Base-by-base conservation (phyloP, 2,888 invertebrate genomes). In the Scaeva pyrastri region DNA sequence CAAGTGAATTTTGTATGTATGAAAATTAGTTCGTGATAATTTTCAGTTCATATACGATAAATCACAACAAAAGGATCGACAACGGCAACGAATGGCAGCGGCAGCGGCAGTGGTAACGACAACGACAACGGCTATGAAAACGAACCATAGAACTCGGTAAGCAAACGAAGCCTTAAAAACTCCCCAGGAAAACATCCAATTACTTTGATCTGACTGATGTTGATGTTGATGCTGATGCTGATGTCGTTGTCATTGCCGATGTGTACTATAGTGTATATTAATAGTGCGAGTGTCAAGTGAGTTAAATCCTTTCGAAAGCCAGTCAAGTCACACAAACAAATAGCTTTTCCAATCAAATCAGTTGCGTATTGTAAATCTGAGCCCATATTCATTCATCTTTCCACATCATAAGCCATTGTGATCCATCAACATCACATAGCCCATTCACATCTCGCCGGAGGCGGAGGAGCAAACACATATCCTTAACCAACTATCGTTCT, bases 381-480 rank as follows among this genome's bases (percentile, higher is more conserved):
- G 23, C 77, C 55, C 77, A 71, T 77, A 60, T 52, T 68, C 77
- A 80, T 81, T 81, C 76, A 64, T 76, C 60, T 64, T 66, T 66
- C 52, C 72, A 48, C 36, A 71, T 41, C 79, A 79, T 79, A 79
- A 79, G 83, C 71, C 80, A 74, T 56, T 79, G 41, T 75, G 56
- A 84, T 84, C 84, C 75, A 80, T 84, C 71, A 80, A 70, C 80
- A 79, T 58, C 23, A 55, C 43, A 50, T 31, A 48, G n/a, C n/a
- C n/a, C 68, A 68, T 26, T 58, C 16, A 39, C 11, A 43, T 19
- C 43, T 19, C 26, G 39, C 48, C 26, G 2, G 19, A 39, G 31
- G 11, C 19, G 21, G 55, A 66, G 26, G 26, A 41, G 26, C 23
- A 71, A 56, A 43, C 56, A 71, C n/a, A 45, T 12, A 26, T 45